Conservation (phyloP, 2,797 vertebrate species). For the Chaetophractus vellerosus region DNA sequence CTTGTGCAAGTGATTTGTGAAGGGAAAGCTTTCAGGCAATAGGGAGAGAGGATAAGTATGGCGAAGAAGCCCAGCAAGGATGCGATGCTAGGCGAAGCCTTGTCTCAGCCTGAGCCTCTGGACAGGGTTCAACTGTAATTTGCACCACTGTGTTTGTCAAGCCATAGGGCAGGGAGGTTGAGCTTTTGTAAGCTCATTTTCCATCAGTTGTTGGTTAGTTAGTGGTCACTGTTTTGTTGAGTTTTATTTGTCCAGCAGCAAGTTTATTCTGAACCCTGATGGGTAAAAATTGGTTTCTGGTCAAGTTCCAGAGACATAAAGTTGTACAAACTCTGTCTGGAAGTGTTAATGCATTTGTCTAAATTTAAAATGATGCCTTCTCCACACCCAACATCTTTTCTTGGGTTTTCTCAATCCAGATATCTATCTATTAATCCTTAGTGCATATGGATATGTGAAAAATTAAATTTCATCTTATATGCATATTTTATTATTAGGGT, state of each 20-base stretch:
- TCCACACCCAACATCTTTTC: background rate
- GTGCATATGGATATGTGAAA: background rate
- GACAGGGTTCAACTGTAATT: background rate
- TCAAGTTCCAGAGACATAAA: background rate
- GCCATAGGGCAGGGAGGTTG: background rate
- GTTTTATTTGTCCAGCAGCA: background rate
- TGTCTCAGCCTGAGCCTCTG: background rate
- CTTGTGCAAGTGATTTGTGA: background rate
- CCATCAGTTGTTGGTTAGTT: background rate
- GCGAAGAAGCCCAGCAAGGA: background rate
- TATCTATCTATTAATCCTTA: background rate
- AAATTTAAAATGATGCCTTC: background rate
- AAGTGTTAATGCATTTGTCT: background rate
- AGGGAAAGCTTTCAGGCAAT: background rate
- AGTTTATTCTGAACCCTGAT: too few species aligned
- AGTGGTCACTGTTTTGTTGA: background rate
- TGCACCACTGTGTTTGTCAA: background rate
- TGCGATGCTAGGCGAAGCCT: background rate
- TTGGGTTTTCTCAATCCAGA: background rate
- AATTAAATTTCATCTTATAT: slow-evolving; percentile 22
- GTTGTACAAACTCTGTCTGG: background rate
- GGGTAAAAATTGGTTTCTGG: background rate
- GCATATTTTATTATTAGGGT: background rate
- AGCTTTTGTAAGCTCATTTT: background rate
- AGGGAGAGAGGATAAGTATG: background rate